phyloP scores from a whole-genome alignment of 1,140 invertebrate species.

The Harpegnathos saltator region DNA sequence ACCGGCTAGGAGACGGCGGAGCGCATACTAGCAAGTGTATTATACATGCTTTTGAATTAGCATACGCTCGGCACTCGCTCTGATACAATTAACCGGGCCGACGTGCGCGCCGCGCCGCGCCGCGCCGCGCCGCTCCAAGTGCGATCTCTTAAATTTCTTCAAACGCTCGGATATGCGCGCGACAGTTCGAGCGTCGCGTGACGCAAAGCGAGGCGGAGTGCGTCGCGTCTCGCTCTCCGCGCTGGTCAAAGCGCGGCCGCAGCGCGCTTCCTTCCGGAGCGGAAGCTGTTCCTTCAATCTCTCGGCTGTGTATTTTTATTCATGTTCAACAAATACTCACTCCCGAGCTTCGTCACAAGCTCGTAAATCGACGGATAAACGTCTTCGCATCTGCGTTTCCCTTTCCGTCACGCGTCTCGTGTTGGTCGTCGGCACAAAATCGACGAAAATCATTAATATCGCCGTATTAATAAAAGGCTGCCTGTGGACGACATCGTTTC shows the following conservation, averaged over 20 bases:
- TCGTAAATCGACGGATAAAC: no score
- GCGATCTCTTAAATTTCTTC: slow-evolving; percentile 50
- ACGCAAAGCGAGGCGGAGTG: not conserved
- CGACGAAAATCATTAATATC: slow-evolving; percentile 31
- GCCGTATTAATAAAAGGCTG: slow-evolving; percentile 46
- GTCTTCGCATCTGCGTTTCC: no score
- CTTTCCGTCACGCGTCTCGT: no score
- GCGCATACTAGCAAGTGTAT: slow-evolving; percentile 50
- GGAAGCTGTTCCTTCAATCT: no score
- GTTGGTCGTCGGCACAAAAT: not conserved
- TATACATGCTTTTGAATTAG: slow-evolving; percentile 59
- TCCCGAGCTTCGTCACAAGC: no score
- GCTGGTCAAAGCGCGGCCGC: no score
- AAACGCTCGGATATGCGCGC: not conserved
- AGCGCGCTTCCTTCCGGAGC: no score
- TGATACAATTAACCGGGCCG: slow-evolving; percentile 52
- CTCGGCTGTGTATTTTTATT: no score
- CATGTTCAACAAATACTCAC: no score
- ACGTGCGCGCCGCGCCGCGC: no score
- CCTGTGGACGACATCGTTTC: slow-evolving; percentile 49
- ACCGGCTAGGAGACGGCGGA: slow-evolving; percentile 51
- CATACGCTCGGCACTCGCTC: slow-evolving; percentile 50
- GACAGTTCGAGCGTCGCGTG: not conserved
- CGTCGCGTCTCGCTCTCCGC: no score
- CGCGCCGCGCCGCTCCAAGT: no score